A percentile compares a stretch with the other conserved stretches of the same genome.
phyloP scores from a whole-genome alignment of 2,797 vertebrate species.

The Enteromius radiatus region DNA sequence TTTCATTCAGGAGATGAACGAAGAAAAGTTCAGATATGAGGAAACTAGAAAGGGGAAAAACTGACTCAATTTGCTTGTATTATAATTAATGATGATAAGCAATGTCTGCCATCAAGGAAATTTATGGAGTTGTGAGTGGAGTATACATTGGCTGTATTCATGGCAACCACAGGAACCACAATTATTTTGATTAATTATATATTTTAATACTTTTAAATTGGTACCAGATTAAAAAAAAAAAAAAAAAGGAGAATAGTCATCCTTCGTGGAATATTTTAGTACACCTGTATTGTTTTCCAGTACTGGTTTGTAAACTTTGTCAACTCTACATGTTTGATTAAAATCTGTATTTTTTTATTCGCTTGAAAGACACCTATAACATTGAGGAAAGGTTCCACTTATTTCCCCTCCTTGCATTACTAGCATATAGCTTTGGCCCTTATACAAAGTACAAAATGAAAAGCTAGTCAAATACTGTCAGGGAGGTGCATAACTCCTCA shows the following conservation, averaged over 20 bases:
- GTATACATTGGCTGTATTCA: background rate
- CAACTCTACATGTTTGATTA: slow-evolving; percentile 42
- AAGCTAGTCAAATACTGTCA: slow-evolving; percentile 55
- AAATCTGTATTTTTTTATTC: slow-evolving; percentile 42
- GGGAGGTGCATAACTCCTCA: slow-evolving; percentile 31
- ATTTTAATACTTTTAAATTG: slow-evolving; percentile 20
- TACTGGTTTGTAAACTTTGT: slow-evolving; percentile 42
- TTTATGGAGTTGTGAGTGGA: background rate
- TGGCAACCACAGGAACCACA: slow-evolving; percentile 17
- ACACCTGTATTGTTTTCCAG: slow-evolving; percentile 27
- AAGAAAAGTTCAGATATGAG: background rate
- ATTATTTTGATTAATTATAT: background rate
- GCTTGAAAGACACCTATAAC: slow-evolving; percentile 12
- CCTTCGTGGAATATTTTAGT: slow-evolving; percentile 12
- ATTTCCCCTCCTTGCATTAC: slow-evolving; percentile 36
- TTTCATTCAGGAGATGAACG: background rate
- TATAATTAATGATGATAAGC: slow-evolving; percentile 1
- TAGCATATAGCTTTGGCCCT: slow-evolving; percentile 52
- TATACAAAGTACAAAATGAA: slow-evolving; percentile 37
- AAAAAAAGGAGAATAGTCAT: background rate
- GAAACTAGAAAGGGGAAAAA: background rate
- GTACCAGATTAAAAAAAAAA: slow-evolving; percentile 4
- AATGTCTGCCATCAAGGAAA: background rate
- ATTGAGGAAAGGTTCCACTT: slow-evolving; percentile 10
- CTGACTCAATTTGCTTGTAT: slow-evolving; percentile 39